Evolutionary conservation across 1,140 invertebrate species (phyloP), one percentile per base, ranked within the genome.

Genomic region (Pogonus chalceus): DNA sequence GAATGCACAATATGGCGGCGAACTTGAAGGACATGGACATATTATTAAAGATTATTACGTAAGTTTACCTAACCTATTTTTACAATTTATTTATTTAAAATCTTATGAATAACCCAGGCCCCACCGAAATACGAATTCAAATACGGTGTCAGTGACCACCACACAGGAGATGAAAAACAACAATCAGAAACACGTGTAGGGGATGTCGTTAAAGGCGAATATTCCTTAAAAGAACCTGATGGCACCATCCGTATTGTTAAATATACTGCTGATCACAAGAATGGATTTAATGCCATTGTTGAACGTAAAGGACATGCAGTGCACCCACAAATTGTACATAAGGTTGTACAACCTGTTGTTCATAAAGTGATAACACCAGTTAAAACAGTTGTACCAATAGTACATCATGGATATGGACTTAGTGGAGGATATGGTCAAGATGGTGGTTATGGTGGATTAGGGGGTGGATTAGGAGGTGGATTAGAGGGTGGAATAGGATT

Each of bases 201-300:
- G 58, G 77, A 78, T 57, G 74, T 72, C 57, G 78, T 83, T 2
- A 76, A 77, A 37, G 82, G 82, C 43, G 78, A 82, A 64, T 85
- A 83, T 69, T 77, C 76, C 53, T 72, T 83, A 14, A 74, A 83
- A 20, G 81, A 83, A 56, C 80, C 82, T 1, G 82, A 85, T 62
- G 82, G 82, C 58, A 80, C 81, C 22, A 75, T 80, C 52, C 65
- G 75, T 37, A 71, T 66, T 37, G 81, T 83, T 20, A 75, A 81
- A 51, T 83, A 83, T 58, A 78, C 77, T 7, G 78, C 79, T 7
- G 80, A 82, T 58, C 56, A 70, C 2, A 70, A 77, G 48, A 77
- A 78, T 56, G 80, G 80, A 31, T 82, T 81, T 66, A 81, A 81
- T 64, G 80, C 80, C 2, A 76, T 81, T 21, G 78, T 81, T 0